Conservation (phyloP, 2,888 invertebrate genomes). For the Chloromyia formosa region DNA sequence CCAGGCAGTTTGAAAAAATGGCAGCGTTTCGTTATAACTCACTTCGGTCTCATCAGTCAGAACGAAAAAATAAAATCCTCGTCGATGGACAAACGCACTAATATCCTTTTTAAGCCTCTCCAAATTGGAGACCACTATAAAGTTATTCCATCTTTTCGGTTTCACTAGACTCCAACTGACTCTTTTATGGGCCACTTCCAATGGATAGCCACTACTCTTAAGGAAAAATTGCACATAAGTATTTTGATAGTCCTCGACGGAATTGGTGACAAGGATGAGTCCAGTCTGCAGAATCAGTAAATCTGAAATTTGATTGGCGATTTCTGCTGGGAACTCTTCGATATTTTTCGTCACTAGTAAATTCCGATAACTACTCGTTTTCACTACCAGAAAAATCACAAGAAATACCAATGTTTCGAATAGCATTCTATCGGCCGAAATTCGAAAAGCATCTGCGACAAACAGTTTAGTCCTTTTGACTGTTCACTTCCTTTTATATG, state of each 20-base stretch:
- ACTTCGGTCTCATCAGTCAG: neutral
- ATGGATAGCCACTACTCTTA: neutral
- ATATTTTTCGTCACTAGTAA: neutral
- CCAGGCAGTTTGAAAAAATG: slow-evolving; percentile 31
- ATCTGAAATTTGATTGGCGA: neutral
- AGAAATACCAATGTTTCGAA: neutral
- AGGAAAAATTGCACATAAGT: slow-evolving; percentile 18
- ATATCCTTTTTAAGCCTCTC: neutral
- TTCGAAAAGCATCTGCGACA: neutral
- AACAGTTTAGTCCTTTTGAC: too few species aligned
- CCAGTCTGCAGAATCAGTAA: neutral
- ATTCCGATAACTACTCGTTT: slow-evolving; percentile 7
- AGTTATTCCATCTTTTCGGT: slow-evolving; percentile 2
- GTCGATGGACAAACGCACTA: neutral
- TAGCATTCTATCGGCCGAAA: neutral
- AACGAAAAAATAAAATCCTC: slow-evolving; percentile 25
- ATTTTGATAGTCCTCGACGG: slow-evolving; percentile 16
- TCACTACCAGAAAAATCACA: neutral
- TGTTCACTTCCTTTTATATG: slow-evolving; percentile 6
- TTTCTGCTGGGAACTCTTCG: neutral
- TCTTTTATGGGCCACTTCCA: neutral
- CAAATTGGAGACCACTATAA: neutral
- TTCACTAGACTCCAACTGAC: neutral
- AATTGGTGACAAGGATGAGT: neutral
- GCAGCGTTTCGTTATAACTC: neutral